phyloP scores from a whole-genome alignment of 1,140 invertebrate genomes.

The Nephotettix cincticeps region DNA sequence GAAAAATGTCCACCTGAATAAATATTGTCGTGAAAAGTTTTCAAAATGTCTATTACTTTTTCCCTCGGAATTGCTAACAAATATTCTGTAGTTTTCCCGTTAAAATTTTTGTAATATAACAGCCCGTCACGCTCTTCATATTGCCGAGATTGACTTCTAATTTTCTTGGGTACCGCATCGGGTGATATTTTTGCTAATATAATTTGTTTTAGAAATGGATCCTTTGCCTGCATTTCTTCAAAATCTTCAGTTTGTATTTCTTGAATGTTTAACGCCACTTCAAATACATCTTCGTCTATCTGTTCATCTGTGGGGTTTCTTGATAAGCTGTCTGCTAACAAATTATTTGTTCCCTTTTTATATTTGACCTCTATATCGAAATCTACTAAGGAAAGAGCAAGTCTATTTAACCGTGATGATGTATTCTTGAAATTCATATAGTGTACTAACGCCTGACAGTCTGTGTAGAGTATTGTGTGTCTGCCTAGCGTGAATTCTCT shows the following conservation, averaged over 20 bases:
- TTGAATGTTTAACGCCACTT: not conserved
- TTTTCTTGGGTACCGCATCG: not conserved
- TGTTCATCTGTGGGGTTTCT: not conserved
- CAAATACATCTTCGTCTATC: not conserved
- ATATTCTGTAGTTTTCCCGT: not conserved
- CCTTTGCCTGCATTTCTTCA: not conserved
- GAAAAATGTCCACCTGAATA: not conserved
- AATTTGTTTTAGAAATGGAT: not conserved
- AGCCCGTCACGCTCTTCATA: not conserved
- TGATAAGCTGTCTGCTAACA: not conserved
- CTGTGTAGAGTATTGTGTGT: not conserved
- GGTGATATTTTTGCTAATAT: too few relatives aligned
- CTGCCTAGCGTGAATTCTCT: slow-evolving; percentile 1
- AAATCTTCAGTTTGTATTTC: too few relatives aligned
- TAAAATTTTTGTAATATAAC: not conserved
- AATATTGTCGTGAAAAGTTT: not conserved
- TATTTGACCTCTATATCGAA: not conserved
- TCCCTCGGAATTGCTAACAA: not conserved
- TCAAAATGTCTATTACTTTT: not conserved
- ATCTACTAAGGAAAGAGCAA: not conserved
- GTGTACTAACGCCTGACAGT: not conserved
- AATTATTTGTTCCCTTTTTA: not conserved
- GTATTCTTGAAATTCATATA: not conserved
- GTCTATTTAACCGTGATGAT: not conserved
- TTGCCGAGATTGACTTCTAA: not conserved